Conservation (phyloP, 1,140 invertebrate species). For the Habropoda laboriosa region DNA sequence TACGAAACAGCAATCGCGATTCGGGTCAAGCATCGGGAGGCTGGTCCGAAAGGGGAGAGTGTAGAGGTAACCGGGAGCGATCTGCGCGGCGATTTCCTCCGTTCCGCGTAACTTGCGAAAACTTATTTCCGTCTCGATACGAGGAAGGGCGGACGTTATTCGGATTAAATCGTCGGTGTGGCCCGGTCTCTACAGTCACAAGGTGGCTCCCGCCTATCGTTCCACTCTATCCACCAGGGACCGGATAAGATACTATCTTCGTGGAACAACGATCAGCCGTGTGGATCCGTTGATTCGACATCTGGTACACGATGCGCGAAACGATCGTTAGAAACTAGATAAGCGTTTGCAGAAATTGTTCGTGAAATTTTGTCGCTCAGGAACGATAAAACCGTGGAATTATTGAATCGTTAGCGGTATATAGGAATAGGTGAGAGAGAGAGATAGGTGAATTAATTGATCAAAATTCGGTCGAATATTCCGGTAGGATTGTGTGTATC, state of each 20-base stretch:
- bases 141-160: conserved; percentile 36
- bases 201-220: background rate
- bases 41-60: background rate
- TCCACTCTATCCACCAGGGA: background rate
- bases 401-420: background rate
- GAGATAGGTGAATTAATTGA: background rate
- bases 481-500: background rate
- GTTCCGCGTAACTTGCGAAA: conserved; percentile 40
- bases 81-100: conserved; percentile 29
- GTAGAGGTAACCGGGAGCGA: background rate
- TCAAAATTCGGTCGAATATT: background rate
- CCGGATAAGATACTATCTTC: conserved; percentile 4
- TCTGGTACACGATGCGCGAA: background rate
- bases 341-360: background rate
- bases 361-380: background rate
- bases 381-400: background rate
- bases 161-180: conserved; percentile 47
- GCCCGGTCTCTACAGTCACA: background rate
- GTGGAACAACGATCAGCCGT: conserved; percentile 5
- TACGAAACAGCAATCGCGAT: background rate
- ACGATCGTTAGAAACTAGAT: background rate
- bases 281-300: background rate
- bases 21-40: background rate
- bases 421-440: too few relatives aligned
- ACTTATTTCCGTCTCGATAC: conserved; percentile 48